Evolutionary conservation across 2,888 invertebrate genomes (phyloP).

Genomic region (Parnassius apollo): DNA sequence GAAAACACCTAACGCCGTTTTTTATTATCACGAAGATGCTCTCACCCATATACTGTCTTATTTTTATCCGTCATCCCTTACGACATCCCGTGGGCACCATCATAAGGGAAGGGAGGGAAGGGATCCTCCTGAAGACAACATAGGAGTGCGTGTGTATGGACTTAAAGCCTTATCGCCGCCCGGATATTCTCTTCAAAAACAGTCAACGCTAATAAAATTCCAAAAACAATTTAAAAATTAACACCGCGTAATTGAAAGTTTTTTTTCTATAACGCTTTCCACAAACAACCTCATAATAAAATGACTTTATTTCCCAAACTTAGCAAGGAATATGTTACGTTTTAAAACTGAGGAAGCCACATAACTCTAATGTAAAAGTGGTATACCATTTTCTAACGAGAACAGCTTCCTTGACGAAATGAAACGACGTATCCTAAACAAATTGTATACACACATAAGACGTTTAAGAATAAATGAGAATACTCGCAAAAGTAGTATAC

Average conservation of each 20-base stretch:
- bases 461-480: conserved; percentile 36
- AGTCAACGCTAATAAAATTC: neutral
- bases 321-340: conserved; percentile 30
- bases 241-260: conserved; percentile 47
- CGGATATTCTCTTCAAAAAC: too few species aligned
- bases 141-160: too few species aligned
- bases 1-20: too few species aligned
- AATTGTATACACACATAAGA: conserved; percentile 37
- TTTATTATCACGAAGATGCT: too few species aligned
- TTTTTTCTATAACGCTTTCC: conserved; percentile 48
- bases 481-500: conserved; percentile 64
- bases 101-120: too few species aligned
- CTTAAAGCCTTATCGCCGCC: too few species aligned
- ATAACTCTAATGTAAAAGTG: conserved; percentile 42
- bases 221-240: conserved; percentile 40
- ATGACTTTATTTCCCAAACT: conserved; percentile 26
- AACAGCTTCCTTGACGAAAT: conserved; percentile 35
- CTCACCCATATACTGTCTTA: too few species aligned
- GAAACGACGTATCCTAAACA: conserved; percentile 48
- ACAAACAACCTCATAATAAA: conserved; percentile 33
- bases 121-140: too few species aligned
- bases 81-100: too few species aligned
- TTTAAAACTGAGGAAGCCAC: conserved; percentile 25
- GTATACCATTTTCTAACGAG: conserved; percentile 68
- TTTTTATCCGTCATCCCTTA: too few species aligned